These are phyloP conservation scores for Agonopterix subpropinquella DNA, from an alignment of 2,888 invertebrate genomes.

Conservation along the genomic window DNA sequence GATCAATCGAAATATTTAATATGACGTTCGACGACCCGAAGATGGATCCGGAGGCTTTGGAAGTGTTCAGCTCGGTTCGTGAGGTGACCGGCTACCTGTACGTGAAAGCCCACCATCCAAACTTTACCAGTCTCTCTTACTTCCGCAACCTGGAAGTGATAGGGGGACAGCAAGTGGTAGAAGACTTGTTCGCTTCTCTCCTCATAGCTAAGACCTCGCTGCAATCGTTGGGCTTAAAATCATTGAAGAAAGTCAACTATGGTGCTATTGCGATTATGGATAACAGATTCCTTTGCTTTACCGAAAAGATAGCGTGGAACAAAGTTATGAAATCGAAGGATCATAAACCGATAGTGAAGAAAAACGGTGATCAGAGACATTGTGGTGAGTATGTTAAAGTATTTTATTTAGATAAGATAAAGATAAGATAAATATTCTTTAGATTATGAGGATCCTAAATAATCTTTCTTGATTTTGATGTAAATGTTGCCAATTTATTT, in stretches of 20 bases:
- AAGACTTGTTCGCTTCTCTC: slow-evolving; percentile 88
- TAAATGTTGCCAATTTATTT: background rate
- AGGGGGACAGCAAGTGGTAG: slow-evolving; percentile 91
- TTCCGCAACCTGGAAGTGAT: slow-evolving; percentile 95
- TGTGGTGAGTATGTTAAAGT: slow-evolving; percentile 89
- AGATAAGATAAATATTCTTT: no score
- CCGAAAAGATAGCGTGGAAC: slow-evolving; percentile 89
- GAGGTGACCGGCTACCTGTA: slow-evolving; percentile 95
- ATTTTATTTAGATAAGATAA: slow-evolving; percentile 24
- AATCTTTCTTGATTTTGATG: no score
- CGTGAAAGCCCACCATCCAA: slow-evolving; percentile 89
- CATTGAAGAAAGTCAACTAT: slow-evolving; percentile 88
- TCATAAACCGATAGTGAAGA: slow-evolving; percentile 83
- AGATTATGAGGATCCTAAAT: no score
- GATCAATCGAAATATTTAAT: slow-evolving; percentile 91
- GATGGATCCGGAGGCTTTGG: slow-evolving; percentile 90
- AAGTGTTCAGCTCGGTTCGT: slow-evolving; percentile 92
- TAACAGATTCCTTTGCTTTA: slow-evolving; percentile 92
- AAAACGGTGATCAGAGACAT: slow-evolving; percentile 80
- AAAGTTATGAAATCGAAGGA: slow-evolving; percentile 85
- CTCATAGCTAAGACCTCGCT: slow-evolving; percentile 94
- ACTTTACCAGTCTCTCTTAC: slow-evolving; percentile 92
- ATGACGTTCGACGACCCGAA: slow-evolving; percentile 87
- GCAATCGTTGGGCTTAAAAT: slow-evolving; percentile 87
- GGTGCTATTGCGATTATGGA: slow-evolving; percentile 93